Evolutionary conservation across 1,140 invertebrate genomes (phyloP), one percentile per base, ranked within the genome.

Genomic region (Anastatus disparis): DNA sequence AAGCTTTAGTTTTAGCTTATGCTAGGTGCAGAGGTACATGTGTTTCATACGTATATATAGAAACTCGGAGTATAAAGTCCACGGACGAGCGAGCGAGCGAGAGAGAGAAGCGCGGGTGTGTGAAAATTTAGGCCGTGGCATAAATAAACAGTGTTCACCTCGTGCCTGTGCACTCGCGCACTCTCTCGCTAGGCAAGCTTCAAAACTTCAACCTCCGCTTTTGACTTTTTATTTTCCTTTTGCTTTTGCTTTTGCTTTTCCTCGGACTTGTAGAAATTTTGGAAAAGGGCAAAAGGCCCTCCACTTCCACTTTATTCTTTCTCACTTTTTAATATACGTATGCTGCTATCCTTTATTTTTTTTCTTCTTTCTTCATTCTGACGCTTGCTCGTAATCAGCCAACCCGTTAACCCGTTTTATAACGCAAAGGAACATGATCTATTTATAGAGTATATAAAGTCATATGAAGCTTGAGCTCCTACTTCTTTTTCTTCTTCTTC

Each of bases 221-320:
- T n/a, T n/a, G n/a, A n/a, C n/a, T n/a, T n/a, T n/a, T n/a, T n/a
- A n/a, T n/a, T n/a, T n/a, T n/a, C n/a, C n/a, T n/a, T n/a, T n/a
- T n/a, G n/a, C n/a, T n/a, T n/a, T n/a, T n/a, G n/a, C n/a, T n/a
- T n/a, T n/a, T n/a, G n/a, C n/a, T n/a, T n/a, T n/a, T n/a, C n/a
- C n/a, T 35, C 4, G 31, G 10, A 10, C 31, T 35, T 35, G 31
- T 10, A 35, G 31, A 63, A 76, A 77, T 78, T 77, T 77, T 74
- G 27, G 59, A 75, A 73, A 75, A 74, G 63, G 38, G 44, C 65
- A n/a, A n/a, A n/a, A n/a, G 27, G 15, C 48, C 24, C 46, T 65
- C 31, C 20, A 26, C 24, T 9, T 4, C 52, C 44, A 2, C 26
- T 48, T 61, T 61, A 7, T 44, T 35, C 22, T 7, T 15, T 44